Evolutionary conservation across 2,113 vertebrate genomes (phyloP), one percentile per base, ranked within the genome.

Genomic region (Sander lucioperca): DNA sequence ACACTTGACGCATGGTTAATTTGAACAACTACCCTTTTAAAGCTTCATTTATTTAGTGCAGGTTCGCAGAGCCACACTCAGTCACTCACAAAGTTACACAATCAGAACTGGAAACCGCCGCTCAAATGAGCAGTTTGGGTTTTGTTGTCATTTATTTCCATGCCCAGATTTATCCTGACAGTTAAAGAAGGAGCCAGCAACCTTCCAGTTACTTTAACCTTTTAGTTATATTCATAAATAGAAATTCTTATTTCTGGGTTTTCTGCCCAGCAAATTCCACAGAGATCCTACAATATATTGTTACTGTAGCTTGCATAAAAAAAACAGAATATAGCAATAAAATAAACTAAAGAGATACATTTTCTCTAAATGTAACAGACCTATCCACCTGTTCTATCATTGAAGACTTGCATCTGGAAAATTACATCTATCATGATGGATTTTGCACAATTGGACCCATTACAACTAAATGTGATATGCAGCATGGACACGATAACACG

Each of bases 391-490:
- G 39, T 43, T 43, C 39, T 11, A 43, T 43, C 39, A 10, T 11
- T 43, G 10, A 43, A 43, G 10, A 43, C 39, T 43, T 43, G 39
- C 39, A 43, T 43, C 63, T 67, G 62, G 56, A 73, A 36, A 30
- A 67, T 78, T 62, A 56, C 23, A 6, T 45, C 36, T 43, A 14
- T 63, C 43, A 43, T 53, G 16, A 66, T 53, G 6, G 33, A 62
- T 21, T 62, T 43, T 54, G 33, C 53, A 66, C 53, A 79, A 48
- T 13, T 58, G 57, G 54, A 61, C 6, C 12, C 65, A 71, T 72
- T 56, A 66, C 27, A 50, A 33, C 59, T 25, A 27, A 64, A 74
- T 73, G 48, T 75, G 43, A n/a, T 45, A 63, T 50, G 63, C n/a
- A 71, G 25, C 33, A 61, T 61, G 71, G 62, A 50, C 53, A 79